Conservation (phyloP, 2,888 invertebrate genomes). For the Reticulitermes lucifugus region DNA sequence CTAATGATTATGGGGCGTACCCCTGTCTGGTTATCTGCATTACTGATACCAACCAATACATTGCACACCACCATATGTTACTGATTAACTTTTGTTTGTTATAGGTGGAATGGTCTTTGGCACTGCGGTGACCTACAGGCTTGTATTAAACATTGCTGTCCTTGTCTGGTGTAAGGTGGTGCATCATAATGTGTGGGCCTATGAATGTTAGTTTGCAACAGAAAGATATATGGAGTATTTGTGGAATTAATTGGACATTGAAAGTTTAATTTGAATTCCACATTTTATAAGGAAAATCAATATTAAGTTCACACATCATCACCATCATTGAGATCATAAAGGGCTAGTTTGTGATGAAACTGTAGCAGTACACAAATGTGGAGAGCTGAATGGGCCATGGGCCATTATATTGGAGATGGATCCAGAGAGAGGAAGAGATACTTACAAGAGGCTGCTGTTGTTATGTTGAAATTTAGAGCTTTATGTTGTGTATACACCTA, state of each 20-base stretch:
- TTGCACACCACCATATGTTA: not conserved
- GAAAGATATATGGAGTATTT: not conserved
- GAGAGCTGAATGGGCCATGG: not conserved
- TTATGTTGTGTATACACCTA: not conserved
- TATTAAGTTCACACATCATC: not conserved
- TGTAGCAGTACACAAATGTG: not conserved
- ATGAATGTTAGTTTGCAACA: not conserved
- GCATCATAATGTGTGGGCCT: not conserved
- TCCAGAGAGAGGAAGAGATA: not conserved
- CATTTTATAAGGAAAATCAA: not conserved
- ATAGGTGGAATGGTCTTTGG: not conserved
- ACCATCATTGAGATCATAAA: not conserved
- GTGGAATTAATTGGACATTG: not conserved
- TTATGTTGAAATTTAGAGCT: constrained; percentile 6
- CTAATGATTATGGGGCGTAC: too few relatives aligned
- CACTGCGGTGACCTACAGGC: not conserved
- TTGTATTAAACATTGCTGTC: not conserved
- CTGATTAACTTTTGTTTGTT: not conserved
- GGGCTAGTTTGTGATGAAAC: not conserved
- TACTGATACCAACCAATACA: too few relatives aligned
- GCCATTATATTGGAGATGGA: not conserved
- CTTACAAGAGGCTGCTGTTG: not conserved
- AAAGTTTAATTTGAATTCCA: not conserved
- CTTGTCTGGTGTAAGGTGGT: not conserved
- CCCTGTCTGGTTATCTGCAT: too few relatives aligned